Evolutionary conservation across 2,113 vertebrate genomes (phyloP).

Genomic region (Xyliphius kryptos): DNA sequence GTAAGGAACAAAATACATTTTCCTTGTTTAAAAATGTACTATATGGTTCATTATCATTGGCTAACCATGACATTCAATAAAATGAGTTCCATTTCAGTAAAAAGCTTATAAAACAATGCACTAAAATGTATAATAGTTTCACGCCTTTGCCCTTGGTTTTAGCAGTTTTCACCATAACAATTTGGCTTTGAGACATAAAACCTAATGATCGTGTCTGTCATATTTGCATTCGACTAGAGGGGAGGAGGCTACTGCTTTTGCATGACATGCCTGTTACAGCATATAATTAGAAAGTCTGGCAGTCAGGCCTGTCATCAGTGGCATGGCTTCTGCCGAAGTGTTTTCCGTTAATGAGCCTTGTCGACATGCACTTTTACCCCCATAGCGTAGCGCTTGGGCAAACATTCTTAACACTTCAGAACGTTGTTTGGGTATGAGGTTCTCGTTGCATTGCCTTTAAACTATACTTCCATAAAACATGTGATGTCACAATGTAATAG

Average conservation of each 20-base stretch:
- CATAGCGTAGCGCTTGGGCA: slow-evolving; percentile 9
- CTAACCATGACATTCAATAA: slow-evolving; percentile 58
- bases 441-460: slow-evolving; percentile 48
- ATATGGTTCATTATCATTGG: slow-evolving; percentile 58
- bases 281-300: slow-evolving; percentile 66
- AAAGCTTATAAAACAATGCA: slow-evolving; percentile 57
- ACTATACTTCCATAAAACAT: slow-evolving; percentile 36
- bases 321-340: slow-evolving; percentile 45
- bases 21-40: slow-evolving; percentile 49
- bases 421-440: too few relatives aligned
- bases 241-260: slow-evolving; percentile 55
- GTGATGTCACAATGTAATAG: slow-evolving; percentile 2
- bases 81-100: slow-evolving; percentile 48
- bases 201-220: slow-evolving; percentile 69
- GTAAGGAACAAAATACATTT: too few relatives aligned
- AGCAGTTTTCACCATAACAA: slow-evolving; percentile 63
- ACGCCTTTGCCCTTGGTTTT: slow-evolving; percentile 58
- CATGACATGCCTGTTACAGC: slow-evolving; percentile 55
- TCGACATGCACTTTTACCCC: slow-evolving; percentile 54
- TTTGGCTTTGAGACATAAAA: slow-evolving; percentile 65
- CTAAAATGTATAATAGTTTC: slow-evolving; percentile 47
- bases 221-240: slow-evolving; percentile 69
- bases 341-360: slow-evolving; percentile 67
- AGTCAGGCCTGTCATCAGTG: slow-evolving; percentile 53
- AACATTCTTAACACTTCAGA: too few relatives aligned